phyloP scores from a whole-genome alignment of 2,113 vertebrate genomes.

The Echinops telfairi region DNA sequence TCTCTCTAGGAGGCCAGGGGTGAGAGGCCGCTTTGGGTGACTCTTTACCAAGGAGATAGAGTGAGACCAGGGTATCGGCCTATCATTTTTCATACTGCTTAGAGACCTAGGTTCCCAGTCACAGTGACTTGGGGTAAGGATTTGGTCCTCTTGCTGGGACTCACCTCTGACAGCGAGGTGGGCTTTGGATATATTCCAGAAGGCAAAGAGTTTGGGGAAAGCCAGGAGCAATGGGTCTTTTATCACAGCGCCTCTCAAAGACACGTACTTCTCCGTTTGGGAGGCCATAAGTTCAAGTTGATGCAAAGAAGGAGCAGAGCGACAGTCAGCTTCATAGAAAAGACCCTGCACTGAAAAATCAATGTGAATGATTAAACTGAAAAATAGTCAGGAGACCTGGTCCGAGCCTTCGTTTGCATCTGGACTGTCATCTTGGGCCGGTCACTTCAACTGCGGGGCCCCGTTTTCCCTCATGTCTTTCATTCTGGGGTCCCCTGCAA shows the following conservation, averaged over 20 bases:
- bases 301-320: neutral
- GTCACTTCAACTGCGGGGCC: neutral
- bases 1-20: neutral
- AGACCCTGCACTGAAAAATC: neutral
- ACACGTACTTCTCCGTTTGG: neutral
- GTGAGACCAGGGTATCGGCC: neutral
- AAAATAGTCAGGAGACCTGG: neutral
- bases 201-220: neutral
- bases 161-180: neutral
- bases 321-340: neutral
- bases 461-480: slow-evolving; percentile 7
- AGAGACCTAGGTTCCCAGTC: neutral
- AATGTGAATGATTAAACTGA: too few relatives aligned
- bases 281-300: neutral
- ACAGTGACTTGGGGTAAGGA: neutral
- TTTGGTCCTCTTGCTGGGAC: neutral
- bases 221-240: neutral
- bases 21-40: neutral
- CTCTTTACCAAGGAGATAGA: neutral
- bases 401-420: neutral
- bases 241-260: neutral
- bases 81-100: neutral
- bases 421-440: neutral
- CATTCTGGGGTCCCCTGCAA: neutral
- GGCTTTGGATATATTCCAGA: neutral